These are phyloP conservation scores for Oncorhynchus clarkii DNA, from an alignment of 2,113 vertebrate genomes.

Conservation along the genomic window DNA sequence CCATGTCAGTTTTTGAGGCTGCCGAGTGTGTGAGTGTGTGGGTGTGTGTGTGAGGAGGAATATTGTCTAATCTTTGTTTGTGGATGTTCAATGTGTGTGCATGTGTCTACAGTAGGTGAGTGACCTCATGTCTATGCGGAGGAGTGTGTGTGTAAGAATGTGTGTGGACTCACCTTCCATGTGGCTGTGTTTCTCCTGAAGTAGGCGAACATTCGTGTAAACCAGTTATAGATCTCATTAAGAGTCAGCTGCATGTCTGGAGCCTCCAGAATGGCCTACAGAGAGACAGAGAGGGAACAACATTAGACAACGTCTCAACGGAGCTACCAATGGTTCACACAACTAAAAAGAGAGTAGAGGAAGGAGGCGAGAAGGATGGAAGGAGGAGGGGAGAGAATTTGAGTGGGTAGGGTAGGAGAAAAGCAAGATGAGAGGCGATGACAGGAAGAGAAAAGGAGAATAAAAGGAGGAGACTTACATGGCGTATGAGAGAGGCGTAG, in stretches of 20 bases:
- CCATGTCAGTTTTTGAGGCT: no score
- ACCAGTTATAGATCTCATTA: conserved; percentile 99
- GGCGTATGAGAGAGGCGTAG: conserved; percentile 97
- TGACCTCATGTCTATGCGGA: background rate
- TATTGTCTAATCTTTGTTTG: background rate
- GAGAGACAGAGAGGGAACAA: conserved; percentile 3
- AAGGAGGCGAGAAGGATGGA: conserved; percentile 15
- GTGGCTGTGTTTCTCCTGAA: conserved; percentile 99
- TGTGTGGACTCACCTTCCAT: conserved; percentile 87
- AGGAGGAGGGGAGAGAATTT: background rate
- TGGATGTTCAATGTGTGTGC: background rate
- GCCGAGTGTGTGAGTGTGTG: no score
- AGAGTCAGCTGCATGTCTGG: conserved; percentile 97
- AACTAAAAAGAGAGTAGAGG: background rate
- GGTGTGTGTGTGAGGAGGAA: no score
- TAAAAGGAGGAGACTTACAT: conserved; percentile 74
- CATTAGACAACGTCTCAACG: background rate
- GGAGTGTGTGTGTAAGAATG: background rate
- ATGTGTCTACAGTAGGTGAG: background rate
- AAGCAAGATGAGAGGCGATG: background rate
- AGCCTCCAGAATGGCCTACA: conserved; percentile 96
- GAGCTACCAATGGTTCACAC: background rate
- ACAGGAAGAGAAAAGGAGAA: background rate
- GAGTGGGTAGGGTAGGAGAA: background rate
- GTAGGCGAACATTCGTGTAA: conserved; percentile 98